Percentiles rank a stretch among this genome's conserved stretches.
phyloP scores from a whole-genome alignment of 2,797 vertebrate species.

The Protonibea diacanthus region DNA sequence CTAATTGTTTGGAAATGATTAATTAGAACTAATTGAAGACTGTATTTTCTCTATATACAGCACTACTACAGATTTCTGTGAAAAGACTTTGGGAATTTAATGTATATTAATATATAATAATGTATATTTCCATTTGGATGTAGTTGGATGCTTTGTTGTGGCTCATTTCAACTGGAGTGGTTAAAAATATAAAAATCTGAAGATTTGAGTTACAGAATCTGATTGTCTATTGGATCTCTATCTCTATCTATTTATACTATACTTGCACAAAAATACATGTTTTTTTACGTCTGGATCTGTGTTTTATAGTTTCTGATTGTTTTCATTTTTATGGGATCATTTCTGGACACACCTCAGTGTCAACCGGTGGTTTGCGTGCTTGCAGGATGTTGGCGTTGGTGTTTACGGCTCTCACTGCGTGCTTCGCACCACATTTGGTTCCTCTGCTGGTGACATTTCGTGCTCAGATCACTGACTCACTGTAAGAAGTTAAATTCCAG shows the following conservation, averaged over 20 bases:
- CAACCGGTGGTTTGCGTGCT: conserved; percentile 8
- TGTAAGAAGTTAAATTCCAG: conserved; percentile 40
- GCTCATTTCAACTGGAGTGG: neutral
- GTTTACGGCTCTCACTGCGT: conserved; percentile 46
- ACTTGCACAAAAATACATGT: neutral
- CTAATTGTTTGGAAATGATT: too few relatives aligned
- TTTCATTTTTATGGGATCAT: neutral
- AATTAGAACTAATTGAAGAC: too few relatives aligned
- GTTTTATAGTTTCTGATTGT: neutral
- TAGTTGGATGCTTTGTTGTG: neutral
- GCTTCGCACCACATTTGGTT: conserved; percentile 45
- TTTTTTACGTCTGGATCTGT: too few relatives aligned
- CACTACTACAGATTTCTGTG: too few relatives aligned
- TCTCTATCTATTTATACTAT: too few relatives aligned
- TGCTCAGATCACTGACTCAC: conserved; percentile 5
- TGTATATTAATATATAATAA: too few relatives aligned
- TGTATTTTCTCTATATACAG: too few relatives aligned
- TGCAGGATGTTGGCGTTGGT: conserved; percentile 25
- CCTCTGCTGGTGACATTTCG: conserved; percentile 44
- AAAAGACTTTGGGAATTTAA: too few relatives aligned
- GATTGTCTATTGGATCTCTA: too few relatives aligned
- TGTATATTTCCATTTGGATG: too few relatives aligned
- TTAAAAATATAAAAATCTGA: too few relatives aligned
- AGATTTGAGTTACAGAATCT: too few relatives aligned
- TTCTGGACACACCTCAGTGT: neutral